phyloP scores from a whole-genome alignment of 2,113 vertebrate species.

The Aplodontia rufa region DNA sequence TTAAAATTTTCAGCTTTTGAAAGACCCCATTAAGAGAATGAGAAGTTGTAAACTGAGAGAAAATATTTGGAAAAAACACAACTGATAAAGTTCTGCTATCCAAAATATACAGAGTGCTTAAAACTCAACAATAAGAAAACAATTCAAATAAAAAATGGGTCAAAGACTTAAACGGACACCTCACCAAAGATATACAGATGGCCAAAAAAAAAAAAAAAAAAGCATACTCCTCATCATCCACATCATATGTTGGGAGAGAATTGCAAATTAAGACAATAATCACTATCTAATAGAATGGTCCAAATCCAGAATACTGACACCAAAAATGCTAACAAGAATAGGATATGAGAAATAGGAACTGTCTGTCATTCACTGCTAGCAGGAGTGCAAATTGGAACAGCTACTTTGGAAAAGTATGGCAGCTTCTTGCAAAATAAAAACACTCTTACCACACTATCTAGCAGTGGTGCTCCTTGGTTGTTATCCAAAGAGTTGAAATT shows the following conservation, averaged over 20 bases:
- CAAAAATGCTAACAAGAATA: too few species aligned
- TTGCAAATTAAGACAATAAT: background rate
- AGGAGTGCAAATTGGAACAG: too few species aligned
- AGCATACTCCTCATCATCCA: background rate
- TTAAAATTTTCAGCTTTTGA: background rate
- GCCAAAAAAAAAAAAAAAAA: background rate
- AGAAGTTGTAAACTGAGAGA: too few species aligned
- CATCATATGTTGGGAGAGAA: background rate
- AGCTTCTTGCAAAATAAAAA: background rate
- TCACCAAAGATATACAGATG: background rate
- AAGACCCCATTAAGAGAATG: too few species aligned
- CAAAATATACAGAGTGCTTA: too few species aligned
- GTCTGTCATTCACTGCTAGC: too few species aligned
- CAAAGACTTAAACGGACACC: background rate
- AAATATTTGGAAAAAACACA: too few species aligned
- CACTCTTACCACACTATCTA: background rate
- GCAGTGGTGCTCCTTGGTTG: background rate
- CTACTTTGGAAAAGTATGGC: too few species aligned
- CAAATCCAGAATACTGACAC: background rate
- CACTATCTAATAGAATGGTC: background rate
- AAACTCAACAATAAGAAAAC: too few species aligned
- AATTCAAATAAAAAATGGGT: too few species aligned
- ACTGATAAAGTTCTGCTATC: too few species aligned
- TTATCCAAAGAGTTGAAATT: background rate
- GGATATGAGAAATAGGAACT: too few species aligned